Evolutionary conservation across 1,140 invertebrate genomes (phyloP).

Genomic region (Leucophenga varia): DNA sequence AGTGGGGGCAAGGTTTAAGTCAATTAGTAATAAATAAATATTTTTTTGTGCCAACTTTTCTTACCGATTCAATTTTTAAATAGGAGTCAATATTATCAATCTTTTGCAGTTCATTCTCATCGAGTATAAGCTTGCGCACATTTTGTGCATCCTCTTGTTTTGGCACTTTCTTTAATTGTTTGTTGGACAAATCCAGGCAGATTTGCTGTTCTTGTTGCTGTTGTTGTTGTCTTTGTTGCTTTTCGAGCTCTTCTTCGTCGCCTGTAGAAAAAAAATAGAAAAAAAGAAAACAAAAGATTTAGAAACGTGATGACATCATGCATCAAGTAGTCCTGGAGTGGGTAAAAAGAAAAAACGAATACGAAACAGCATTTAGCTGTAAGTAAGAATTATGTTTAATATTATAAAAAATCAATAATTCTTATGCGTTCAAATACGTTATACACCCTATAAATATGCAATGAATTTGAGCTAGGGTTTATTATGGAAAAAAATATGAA

Average conservation of each 20-base stretch:
- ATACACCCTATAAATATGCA: too few relatives aligned
- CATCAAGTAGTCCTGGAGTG: too few relatives aligned
- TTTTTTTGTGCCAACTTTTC: background rate
- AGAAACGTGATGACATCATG: constrained; percentile 28
- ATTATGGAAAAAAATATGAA: too few relatives aligned
- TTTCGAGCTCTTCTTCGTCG: constrained; percentile 34
- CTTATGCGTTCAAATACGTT: too few relatives aligned
- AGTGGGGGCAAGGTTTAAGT: too few relatives aligned
- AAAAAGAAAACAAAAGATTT: too few relatives aligned
- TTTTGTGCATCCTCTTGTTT: constrained; percentile 67
- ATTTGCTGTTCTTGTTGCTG: constrained; percentile 32
- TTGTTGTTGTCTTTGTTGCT: too few relatives aligned
- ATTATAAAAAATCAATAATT: too few relatives aligned
- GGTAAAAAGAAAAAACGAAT: too few relatives aligned
- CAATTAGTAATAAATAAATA: background rate
- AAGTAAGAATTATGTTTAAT: too few relatives aligned
- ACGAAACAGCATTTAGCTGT: too few relatives aligned
- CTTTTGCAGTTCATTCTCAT: constrained; percentile 84
- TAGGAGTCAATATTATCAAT: constrained; percentile 85
- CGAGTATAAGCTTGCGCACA: constrained; percentile 74
- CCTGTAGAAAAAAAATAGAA: constrained; percentile 18
- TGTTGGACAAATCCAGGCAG: constrained; percentile 66
- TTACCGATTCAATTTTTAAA: constrained; percentile 77
- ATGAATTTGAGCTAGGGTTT: too few relatives aligned
- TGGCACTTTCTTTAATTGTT: constrained; percentile 72